Conservation (phyloP, 2,797 vertebrate genomes). For the Podarcis lilfordi region DNA sequence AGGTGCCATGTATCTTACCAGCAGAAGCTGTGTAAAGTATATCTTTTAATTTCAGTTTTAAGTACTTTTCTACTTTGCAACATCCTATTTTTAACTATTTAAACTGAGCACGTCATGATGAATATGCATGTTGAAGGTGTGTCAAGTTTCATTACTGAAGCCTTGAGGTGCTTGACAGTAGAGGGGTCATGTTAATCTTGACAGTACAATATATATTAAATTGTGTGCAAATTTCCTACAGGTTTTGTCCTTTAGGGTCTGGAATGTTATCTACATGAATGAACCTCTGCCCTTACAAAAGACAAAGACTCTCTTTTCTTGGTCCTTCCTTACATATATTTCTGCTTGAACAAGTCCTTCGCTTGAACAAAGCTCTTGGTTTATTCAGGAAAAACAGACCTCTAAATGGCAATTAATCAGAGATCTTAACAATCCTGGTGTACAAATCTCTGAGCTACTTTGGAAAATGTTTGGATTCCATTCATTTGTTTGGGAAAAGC, state of each 20-base stretch:
- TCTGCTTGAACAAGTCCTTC: not conserved
- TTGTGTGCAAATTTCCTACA: slow-evolving; percentile 1
- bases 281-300: not conserved
- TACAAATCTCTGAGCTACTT: not conserved
- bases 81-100: not conserved
- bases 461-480: not conserved
- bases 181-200: not conserved
- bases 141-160: not conserved
- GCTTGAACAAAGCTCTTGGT: not conserved
- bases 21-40: not conserved
- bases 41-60: slow-evolving; percentile 25
- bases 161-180: slow-evolving; percentile 1
- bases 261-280: not conserved
- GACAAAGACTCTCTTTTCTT: too few species aligned
- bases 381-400: not conserved
- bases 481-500: not conserved
- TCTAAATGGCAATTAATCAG: not conserved
- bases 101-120: not conserved
- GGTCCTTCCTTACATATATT: not conserved
- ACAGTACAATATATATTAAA: not conserved
- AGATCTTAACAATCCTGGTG: not conserved
- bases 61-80: not conserved
- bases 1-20: not conserved
- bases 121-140: not conserved
- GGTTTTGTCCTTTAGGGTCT: not conserved